Conservation (phyloP, 2,797 vertebrate species). For the Orientallactaga sibirica region DNA sequence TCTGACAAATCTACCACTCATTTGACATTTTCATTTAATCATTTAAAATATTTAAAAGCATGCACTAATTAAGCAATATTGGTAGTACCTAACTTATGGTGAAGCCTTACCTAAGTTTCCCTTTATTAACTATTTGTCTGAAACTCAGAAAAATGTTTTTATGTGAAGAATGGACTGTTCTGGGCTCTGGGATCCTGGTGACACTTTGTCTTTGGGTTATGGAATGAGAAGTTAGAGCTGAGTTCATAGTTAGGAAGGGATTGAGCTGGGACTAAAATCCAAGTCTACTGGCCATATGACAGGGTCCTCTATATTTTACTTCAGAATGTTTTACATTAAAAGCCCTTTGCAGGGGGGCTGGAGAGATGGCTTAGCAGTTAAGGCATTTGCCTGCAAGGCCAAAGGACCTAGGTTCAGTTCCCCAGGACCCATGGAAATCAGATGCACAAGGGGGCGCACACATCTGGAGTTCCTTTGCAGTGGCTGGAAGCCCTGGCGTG, state of each 20-base stretch:
- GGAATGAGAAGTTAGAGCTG: background rate
- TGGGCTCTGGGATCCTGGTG: background rate
- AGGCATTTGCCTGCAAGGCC: too few species aligned
- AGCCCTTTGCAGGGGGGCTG: background rate
- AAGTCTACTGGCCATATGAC: background rate
- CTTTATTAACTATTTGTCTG: constrained; percentile 17
- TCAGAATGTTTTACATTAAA: background rate
- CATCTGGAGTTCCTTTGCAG: too few species aligned
- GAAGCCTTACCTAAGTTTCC: background rate
- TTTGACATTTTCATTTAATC: constrained; percentile 36
- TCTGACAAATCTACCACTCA: constrained; percentile 4
- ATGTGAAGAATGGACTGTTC: background rate
- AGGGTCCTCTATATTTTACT: background rate
- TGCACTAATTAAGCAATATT: background rate
- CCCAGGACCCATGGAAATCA: too few species aligned
- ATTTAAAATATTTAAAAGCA: background rate
- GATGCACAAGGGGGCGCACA: too few species aligned
- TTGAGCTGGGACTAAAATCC: background rate
- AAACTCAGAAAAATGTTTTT: constrained; percentile 9
- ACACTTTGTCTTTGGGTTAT: background rate
- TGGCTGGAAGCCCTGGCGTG: too few species aligned
- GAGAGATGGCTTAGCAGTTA: too few species aligned
- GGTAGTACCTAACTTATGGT: constrained; percentile 7
- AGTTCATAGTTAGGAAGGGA: background rate
- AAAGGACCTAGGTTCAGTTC: too few species aligned